Evolutionary conservation across 2,888 invertebrate species (phyloP), one percentile per base, ranked within the genome.

Genomic region (Griposia aprilina): DNA sequence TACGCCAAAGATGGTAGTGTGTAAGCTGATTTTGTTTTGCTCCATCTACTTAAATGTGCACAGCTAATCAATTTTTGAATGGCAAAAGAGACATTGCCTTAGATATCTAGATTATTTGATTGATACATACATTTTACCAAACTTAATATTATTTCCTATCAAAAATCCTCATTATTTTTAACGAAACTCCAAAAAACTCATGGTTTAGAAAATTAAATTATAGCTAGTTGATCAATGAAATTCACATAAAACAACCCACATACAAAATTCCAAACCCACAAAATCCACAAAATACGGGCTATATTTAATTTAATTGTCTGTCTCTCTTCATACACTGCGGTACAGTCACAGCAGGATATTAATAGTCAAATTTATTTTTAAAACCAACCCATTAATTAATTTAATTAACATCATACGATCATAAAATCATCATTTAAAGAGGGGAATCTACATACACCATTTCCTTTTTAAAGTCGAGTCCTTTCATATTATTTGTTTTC

Each of bases 361-460:
- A 85, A 81, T 83, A 76, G 69, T 66, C 55, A 77, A 77, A 57
- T 88, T 85, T 75, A 80, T 82, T 88, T 82, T 41, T 82, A 82
- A 87, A 83, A 84, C 66, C 69, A 81, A 81, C 77, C 66, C 87
- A 88, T 84, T 77, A 83, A 88, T 87, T 87, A 82, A 85, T 88
- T 83, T 69, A 81, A 85, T 85, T 85, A 83, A 81, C 82, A 71
- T 83, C 89, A 86, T 81, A 76, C 69, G 60, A 52, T 65, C 77
- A 59, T 87, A 81, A 82, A 85, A 70, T 70, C 74, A 73, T 79
- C 41, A 63, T 36, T 69, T 77, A 74, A 76, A 73, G 81, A 80
- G 72, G 74, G 77, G 55, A 66, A 79, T 78, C 59, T 72, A 63
- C 45, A 82, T 45, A 74, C 55, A 80, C 62, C 26, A 59, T 70